Percentiles rank a stretch among this genome's conserved stretches.
These are phyloP conservation scores for Drosophila kohkoa DNA, from an alignment of 1,140 invertebrate species.

Conservation along the genomic window DNA sequence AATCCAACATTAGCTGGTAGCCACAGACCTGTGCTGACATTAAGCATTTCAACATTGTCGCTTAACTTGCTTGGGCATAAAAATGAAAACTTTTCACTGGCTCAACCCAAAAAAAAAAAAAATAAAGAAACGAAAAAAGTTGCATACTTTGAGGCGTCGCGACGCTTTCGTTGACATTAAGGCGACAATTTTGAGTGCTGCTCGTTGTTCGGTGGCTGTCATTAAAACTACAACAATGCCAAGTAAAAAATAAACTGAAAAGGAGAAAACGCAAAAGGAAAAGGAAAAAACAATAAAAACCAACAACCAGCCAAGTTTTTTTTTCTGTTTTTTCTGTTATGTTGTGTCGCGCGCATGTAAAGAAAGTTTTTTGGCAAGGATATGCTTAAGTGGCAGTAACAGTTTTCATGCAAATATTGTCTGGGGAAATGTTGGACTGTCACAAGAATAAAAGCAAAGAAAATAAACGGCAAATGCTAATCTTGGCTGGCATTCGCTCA, in stretches of 20 bases:
- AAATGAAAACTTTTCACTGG: slow-evolving; percentile 54
- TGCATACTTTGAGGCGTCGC: slow-evolving; percentile 57
- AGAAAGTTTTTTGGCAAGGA: slow-evolving; percentile 67
- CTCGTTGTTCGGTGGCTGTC: slow-evolving; percentile 49
- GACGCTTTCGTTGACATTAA: slow-evolving; percentile 69
- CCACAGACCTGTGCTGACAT: slow-evolving; percentile 32
- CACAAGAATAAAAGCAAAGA: slow-evolving; percentile 29
- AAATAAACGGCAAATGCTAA: slow-evolving; percentile 37
- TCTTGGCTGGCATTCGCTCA: slow-evolving; percentile 15
- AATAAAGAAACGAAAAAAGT: slow-evolving; percentile 16
- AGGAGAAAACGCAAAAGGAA: slow-evolving; percentile 56
- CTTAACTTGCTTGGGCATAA: slow-evolving; percentile 34
- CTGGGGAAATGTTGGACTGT: slow-evolving; percentile 60
- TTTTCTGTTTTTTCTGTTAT: background rate
- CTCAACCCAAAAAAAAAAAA: slow-evolving; percentile 27
- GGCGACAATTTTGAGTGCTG: slow-evolving; percentile 68
- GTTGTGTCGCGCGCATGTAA: slow-evolving; percentile 22
- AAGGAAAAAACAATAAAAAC: slow-evolving; percentile 59
- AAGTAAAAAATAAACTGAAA: slow-evolving; percentile 23
- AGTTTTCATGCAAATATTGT: slow-evolving; percentile 81
- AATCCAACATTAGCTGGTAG: slow-evolving; percentile 11
- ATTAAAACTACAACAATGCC: slow-evolving; percentile 78
- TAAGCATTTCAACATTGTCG: slow-evolving; percentile 30
- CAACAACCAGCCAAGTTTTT: slow-evolving; percentile 41
- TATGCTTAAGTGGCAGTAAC: slow-evolving; percentile 80